Conservation (phyloP, 2,113 vertebrate species). For the Sminthopsis crassicaudata region DNA sequence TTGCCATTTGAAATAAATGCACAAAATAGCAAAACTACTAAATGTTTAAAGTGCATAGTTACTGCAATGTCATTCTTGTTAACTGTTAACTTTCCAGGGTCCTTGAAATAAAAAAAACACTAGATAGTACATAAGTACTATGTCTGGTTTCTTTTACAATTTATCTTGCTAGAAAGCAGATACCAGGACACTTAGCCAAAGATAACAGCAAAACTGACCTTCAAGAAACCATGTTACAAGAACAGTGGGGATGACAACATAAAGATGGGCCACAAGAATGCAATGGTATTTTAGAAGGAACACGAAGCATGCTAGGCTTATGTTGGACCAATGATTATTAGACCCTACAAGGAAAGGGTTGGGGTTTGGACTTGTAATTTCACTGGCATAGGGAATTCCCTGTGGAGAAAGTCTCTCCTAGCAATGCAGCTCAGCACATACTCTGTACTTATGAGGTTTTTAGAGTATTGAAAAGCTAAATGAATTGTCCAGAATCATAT, state of each 20-base stretch:
- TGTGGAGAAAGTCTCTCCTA: neutral
- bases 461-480: neutral
- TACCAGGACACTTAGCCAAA: constrained; percentile 48
- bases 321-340: neutral
- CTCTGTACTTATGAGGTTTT: neutral
- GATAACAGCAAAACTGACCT: constrained; percentile 30
- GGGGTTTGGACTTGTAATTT: neutral
- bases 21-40: neutral
- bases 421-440: neutral
- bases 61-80: neutral
- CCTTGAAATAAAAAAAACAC: constrained; percentile 20
- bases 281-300: constrained; percentile 27
- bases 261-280: constrained; percentile 37
- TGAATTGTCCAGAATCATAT: neutral
- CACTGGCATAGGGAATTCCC: neutral
- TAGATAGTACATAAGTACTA: neutral
- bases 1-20: neutral
- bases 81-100: neutral
- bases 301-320: neutral
- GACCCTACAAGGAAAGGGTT: neutral
- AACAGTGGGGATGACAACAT: constrained; percentile 46
- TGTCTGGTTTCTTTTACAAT: constrained; percentile 47
- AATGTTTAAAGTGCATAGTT: neutral
- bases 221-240: constrained; percentile 31
- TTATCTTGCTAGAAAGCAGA: constrained; percentile 69